Conservation (phyloP, 2,797 vertebrate genomes). For the Onychomys torridus region DNA sequence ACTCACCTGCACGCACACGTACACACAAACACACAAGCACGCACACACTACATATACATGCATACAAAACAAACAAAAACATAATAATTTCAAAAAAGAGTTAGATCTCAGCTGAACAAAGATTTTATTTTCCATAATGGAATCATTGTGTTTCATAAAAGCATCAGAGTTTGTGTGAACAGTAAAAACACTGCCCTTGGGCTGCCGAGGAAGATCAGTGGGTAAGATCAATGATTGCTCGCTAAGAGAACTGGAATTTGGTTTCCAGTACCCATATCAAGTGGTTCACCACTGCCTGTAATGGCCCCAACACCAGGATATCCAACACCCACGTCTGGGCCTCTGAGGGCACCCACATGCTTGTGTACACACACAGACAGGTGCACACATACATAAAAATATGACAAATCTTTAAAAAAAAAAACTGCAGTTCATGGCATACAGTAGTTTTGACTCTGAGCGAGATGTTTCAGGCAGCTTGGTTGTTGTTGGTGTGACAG, state of each 20-base stretch:
- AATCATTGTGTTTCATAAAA: neutral
- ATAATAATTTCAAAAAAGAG: neutral
- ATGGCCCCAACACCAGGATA: neutral
- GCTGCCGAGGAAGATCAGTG: neutral
- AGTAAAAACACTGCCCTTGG: neutral
- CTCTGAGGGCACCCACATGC: neutral
- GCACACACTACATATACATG: neutral
- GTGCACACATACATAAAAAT: neutral
- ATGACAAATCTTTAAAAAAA: neutral
- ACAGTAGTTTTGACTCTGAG: neutral
- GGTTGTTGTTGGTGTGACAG: neutral
- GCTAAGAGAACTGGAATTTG: neutral
- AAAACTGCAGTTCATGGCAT: neutral
- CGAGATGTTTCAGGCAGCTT: neutral
- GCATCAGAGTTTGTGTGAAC: neutral
- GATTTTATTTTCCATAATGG: neutral
- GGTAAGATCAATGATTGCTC: too few relatives aligned
- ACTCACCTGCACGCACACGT: accelerated
- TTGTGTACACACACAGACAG: neutral
- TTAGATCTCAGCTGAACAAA: neutral
- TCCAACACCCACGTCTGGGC: neutral
- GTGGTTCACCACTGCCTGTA: neutral
- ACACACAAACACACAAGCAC: neutral
- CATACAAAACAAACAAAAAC: neutral
- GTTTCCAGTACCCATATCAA: neutral